Base-by-base conservation (phyloP, 2,113 vertebrate species). In the Dinomys branickii region DNA sequence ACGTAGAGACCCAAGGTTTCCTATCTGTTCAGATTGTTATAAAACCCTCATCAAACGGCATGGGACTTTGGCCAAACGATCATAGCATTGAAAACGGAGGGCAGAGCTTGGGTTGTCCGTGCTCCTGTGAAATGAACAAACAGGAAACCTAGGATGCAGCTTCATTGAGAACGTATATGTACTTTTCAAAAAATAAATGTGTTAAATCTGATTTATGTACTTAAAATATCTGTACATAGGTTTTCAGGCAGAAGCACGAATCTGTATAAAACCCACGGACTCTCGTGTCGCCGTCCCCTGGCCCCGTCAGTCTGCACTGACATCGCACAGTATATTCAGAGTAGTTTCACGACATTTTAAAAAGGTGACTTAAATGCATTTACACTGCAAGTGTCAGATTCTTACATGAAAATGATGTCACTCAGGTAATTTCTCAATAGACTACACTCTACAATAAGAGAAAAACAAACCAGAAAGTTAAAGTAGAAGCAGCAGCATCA, bases 251-350 rank as follows among this genome's bases (percentile, higher is more conserved):
- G 98, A 96, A 98, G 97, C 47, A 20, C 24, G 92, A 95, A 92
- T 98, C 93, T 30, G 86, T 98, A 98, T 98, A 99, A 99, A 98
- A 98, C 93, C 90, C 95, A 94, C 91, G 90, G 97, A 94, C 98
- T 97, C 52, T 81, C 65, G 92, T 94, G 97, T 97, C 44, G 92
- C 69, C 97, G 1, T 7, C 91, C 89, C 71, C 88, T 96, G 95
- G 97, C 97, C 78, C 98, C 98, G 80, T 97, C 97, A 96, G 98
- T 98, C 97, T 94, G 93, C 81, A 97, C 98, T 98, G 95, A 96
- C 97, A 98, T 98, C 97, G 97, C 98, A 99, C 98, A 99, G 98
- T 99, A 99, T 98, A 98, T 98, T 98, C 98, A 99, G 98, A 99
- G 97, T 95, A 98, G 96, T 98, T 98, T 98, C 97, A 97, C 97